These are phyloP conservation scores for Noctua fimbriata DNA, from an alignment of 2,888 invertebrate species.

Conservation along the genomic window DNA sequence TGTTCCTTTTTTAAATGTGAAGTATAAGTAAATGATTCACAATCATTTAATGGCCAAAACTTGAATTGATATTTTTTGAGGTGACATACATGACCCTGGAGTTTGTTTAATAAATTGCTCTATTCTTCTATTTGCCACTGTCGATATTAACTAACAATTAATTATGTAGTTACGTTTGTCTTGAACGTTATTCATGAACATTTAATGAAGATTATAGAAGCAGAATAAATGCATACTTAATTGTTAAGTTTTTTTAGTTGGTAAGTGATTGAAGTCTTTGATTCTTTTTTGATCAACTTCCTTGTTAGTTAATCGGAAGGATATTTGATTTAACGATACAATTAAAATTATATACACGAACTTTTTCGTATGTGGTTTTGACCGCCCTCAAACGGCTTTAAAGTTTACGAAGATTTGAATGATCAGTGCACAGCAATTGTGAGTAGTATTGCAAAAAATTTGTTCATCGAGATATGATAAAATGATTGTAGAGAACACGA, in stretches of 20 bases:
- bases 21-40: conserved; percentile 78
- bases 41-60: conserved; percentile 63
- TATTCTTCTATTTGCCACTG: conserved; percentile 71
- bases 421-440: neutral
- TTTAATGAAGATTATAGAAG: conserved; percentile 28
- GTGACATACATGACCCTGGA: conserved; percentile 78
- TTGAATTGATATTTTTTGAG: conserved; percentile 71
- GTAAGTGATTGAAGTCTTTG: conserved; percentile 20
- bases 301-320: conserved; percentile 12
- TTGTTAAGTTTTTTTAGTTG: conserved; percentile 11
- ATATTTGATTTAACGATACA: conserved; percentile 13
- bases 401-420: neutral
- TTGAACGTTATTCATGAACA: conserved; percentile 5
- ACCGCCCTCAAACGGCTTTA: neutral
- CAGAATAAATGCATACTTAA: conserved; percentile 35
- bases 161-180: conserved; percentile 25
- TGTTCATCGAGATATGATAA: neutral
- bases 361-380: neutral
- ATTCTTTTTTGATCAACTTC: conserved; percentile 20
- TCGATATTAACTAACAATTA: conserved; percentile 48
- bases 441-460: neutral
- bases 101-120: conserved; percentile 69
- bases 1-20: conserved; percentile 72
- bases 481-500: neutral
- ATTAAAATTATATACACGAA: neutral